Base-by-base conservation (phyloP, 1,140 invertebrate genomes). In the Stegodyphus mimosarum region DNA sequence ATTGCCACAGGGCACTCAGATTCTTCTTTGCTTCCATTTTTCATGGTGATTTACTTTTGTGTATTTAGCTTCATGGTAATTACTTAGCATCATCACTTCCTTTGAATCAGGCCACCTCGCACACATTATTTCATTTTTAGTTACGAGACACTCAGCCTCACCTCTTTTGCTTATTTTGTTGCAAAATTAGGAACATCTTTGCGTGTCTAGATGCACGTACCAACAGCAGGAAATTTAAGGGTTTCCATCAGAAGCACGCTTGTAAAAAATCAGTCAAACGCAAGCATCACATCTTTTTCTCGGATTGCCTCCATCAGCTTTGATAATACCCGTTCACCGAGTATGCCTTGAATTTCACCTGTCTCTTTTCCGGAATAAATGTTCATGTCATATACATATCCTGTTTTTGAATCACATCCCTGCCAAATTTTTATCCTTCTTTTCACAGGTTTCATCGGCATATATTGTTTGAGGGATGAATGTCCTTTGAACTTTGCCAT, bases 91-190 rank as follows among this genome's bases (percentile, higher is more conserved):
- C 70, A 88, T 70, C 66, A 89, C 81, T 78, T 88, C 86, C 67
- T n/a, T 88, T 52, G 73, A 87, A 75, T 88, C 87, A 33, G 75
- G 51, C 88, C 87, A 87, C 50, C 71, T 81, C 11, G 55, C 53
- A 77, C 50, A 55, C 17, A 83, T 55, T 67, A 15, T 87, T 83
- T 87, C 84, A 80, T 87, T 70, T 71, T 55, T 53, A 60, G 49
- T 74, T 91, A 89, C 50, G 91, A 81, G 18, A 74, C 75, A n/a
- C 71, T 86, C 48, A 85, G n/a, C 50, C 66, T 80, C 77, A 55
- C 77, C 77, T 17, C 77, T 71, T 71, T 80, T 71, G 51, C 48
- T 80, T 60, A 71, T 71, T 70, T 70, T 71, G 53, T 80, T 55
- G 1, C 69, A 71, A 70, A 80, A 53, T 72, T 70, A 70, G 87